Evolutionary conservation across 2,888 invertebrate genomes (phyloP), one percentile per base, ranked within the genome.

Genomic region (Rotaria sp.): DNA sequence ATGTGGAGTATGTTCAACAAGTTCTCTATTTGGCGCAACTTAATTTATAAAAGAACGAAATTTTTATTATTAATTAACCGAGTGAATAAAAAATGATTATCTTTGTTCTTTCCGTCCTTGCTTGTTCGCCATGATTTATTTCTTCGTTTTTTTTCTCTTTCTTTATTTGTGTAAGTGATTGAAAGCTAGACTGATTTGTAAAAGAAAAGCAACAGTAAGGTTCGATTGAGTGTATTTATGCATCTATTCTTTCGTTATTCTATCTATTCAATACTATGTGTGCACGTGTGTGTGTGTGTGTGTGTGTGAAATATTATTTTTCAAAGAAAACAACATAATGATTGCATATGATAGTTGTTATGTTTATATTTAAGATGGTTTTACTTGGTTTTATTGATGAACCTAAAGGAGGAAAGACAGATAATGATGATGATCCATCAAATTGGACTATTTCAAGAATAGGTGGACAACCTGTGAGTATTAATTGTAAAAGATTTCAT

Each of bases 381-480:
- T 67, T 67, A 38, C 86, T 48, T 85, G 85, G 84, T 87, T 87
- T 24, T 88, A 92, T 80, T 13, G 80, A 80, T n/a, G 80, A 45
- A 45, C 80, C 80, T 21, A 80, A 45, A 45, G 80, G 80, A 26
- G 26, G 35, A 21, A 67, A 67, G 21, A 67, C 21, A 35, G 35
- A 0, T n/a, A 5, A 26, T 45, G 80, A 80, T 80, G 80, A 80
- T n/a, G 45, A 80, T 35, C 41, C 80, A 80, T 80, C 80, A 3
- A 45, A 80, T n/a, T 80, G 87, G 89, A 80, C 80, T 1, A 45
- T 80, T 26, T 80, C 80, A 41, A 80, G 80, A 75, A 87, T 87
- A 4, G 87, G 87, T 18, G 87, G 87, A 13, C 24, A 45, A 24
- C 85, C 87, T 5, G 87, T 87, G 48, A 57, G 87, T 85, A 57